Evolutionary conservation across 2,797 vertebrate species (phyloP).

Genomic region (Characodon lateralis): DNA sequence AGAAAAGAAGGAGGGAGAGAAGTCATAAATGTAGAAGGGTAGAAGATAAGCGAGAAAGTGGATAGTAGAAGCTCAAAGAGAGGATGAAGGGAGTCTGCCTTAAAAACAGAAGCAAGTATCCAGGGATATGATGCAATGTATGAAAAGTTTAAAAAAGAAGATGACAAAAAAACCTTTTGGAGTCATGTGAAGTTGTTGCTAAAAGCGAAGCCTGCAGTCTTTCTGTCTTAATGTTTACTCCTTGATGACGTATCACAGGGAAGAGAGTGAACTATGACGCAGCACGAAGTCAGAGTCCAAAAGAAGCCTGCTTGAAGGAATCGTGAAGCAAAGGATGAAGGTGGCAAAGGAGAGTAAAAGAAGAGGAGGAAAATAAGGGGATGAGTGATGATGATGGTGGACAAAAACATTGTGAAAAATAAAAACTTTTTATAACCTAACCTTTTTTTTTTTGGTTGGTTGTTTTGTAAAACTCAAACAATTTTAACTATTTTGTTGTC

Average conservation of each 20-base stretch:
- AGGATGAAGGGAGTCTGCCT: constrained; percentile 33
- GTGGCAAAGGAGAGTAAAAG: constrained; percentile 16
- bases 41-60: constrained; percentile 40
- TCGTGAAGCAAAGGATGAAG: constrained; percentile 40
- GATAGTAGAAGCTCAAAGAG: constrained; percentile 34
- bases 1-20: constrained; percentile 40
- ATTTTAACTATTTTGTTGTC: constrained; percentile 42
- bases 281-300: constrained; percentile 36
- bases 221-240: constrained; percentile 48
- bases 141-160: constrained; percentile 17
- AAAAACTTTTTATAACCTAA: constrained; percentile 30
- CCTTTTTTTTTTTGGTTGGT: constrained; percentile 11
- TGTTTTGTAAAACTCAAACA: constrained; percentile 36
- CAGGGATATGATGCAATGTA: constrained; percentile 26
- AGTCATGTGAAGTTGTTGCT: constrained; percentile 39
- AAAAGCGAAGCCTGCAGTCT: constrained; percentile 46
- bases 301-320: constrained; percentile 44
- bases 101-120: constrained; percentile 25
- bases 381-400: constrained; percentile 15
- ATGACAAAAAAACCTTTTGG: constrained; percentile 23
- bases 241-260: constrained; percentile 53
- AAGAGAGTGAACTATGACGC: constrained; percentile 58
- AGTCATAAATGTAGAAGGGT: constrained; percentile 28
- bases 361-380: constrained; percentile 25
- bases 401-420: constrained; percentile 22